Conservation (phyloP, 2,113 vertebrate species). For the Bucco capensis region DNA sequence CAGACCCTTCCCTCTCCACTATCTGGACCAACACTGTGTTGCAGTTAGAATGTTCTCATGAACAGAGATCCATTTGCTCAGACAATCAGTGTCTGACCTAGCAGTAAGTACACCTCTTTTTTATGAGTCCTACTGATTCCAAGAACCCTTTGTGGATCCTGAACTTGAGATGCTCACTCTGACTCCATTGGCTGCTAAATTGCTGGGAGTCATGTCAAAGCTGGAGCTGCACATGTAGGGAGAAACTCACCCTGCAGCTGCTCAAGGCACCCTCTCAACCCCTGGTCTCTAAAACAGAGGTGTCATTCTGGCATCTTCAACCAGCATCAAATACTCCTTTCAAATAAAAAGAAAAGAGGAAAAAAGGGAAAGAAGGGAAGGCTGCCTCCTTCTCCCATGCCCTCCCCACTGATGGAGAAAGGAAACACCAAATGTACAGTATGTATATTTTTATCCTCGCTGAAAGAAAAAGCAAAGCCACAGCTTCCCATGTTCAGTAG, state of each 20-base stretch:
- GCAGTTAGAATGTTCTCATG: neutral
- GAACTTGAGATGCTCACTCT: neutral
- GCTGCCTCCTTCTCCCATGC: neutral
- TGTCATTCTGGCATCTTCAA: neutral
- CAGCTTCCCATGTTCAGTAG: constrained; percentile 17
- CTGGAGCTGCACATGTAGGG: neutral
- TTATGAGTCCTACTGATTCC: neutral
- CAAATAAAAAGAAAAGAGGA: neutral
- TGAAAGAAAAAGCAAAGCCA: constrained; percentile 31
- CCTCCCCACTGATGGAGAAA: neutral
- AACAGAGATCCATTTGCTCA: neutral
- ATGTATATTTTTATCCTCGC: constrained; percentile 28
- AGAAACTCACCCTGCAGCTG: neutral
- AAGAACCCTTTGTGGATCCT: neutral
- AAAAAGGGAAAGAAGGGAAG: neutral
- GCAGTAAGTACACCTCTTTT: neutral
- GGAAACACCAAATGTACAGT: neutral
- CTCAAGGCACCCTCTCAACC: neutral
- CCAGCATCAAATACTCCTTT: neutral
- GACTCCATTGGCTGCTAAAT: neutral
- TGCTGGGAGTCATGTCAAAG: neutral
- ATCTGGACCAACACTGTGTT: neutral
- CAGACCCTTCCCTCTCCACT: neutral
- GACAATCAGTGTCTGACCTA: neutral
- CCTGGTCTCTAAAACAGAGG: neutral